Percentiles rank a stretch among this genome's conserved stretches.
Evolutionary conservation across 2,113 vertebrate species (phyloP).

Genomic region (Carassius auratus): DNA sequence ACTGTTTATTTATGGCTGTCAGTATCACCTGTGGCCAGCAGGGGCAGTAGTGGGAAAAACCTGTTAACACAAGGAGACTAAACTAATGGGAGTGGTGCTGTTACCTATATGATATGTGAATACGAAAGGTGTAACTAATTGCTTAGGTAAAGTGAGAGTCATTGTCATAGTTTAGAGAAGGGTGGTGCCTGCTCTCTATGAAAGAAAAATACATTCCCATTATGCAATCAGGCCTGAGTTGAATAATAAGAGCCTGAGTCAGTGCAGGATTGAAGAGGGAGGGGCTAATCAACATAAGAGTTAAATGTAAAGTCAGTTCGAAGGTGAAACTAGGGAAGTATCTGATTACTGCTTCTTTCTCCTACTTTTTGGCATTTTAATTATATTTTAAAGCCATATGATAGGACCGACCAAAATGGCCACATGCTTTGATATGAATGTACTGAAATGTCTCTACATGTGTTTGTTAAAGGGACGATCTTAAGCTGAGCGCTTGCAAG

Average conservation of each 20-base stretch:
- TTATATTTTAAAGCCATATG: background rate
- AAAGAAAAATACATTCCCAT: background rate
- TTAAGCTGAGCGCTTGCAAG: constrained; percentile 74
- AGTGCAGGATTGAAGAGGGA: background rate
- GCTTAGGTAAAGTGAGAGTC: constrained; percentile 15
- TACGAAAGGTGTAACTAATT: constrained; percentile 24
- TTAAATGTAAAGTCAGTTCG: background rate
- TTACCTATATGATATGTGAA: background rate
- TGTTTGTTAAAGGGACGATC: constrained; percentile 75
- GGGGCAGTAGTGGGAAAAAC: background rate
- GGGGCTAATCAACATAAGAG: constrained; percentile 5
- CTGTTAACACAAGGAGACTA: background rate
- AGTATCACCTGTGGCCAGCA: background rate
- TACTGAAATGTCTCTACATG: constrained; percentile 36
- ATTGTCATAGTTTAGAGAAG: constrained; percentile 19
- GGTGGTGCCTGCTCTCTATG: constrained; percentile 22
- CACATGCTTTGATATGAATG: background rate
- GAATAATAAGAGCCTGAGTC: background rate
- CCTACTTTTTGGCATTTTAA: background rate
- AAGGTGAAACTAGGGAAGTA: constrained; percentile 6
- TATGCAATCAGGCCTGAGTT: background rate
- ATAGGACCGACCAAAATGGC: background rate
- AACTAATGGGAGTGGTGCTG: background rate
- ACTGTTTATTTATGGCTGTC: background rate
- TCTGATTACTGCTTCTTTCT: background rate